Percentiles rank a stretch among this genome's conserved stretches.
These are phyloP conservation scores for Semnornis frantzii DNA, from an alignment of 2,113 vertebrate genomes.

Conservation along the genomic window DNA sequence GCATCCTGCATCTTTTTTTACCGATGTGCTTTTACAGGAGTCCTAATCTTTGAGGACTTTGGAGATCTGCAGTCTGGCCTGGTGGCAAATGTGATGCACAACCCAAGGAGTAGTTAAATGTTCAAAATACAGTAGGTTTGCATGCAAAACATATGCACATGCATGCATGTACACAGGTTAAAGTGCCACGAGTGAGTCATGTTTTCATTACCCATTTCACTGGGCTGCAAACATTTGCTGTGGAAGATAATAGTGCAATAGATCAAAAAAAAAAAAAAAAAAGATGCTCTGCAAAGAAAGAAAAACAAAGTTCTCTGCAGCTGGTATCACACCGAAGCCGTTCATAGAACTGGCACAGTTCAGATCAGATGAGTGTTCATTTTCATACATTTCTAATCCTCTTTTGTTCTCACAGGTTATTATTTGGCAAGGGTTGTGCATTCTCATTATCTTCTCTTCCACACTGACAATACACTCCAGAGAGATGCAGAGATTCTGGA, in stretches of 20 bases:
- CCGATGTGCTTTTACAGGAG: not conserved
- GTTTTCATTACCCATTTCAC: not conserved
- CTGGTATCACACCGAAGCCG: not conserved
- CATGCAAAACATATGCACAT: not conserved
- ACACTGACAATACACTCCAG: not conserved
- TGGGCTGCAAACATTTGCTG: not conserved
- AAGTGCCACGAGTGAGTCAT: not conserved
- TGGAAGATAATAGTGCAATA: not conserved
- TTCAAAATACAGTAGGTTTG: not conserved
- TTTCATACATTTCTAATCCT: not conserved
- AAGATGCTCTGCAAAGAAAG: not conserved
- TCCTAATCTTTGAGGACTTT: not conserved
- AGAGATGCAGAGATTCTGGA: not conserved
- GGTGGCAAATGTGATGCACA: not conserved
- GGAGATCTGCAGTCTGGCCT: not conserved
- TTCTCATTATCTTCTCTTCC: slow-evolving; percentile 4
- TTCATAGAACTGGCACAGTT: not conserved
- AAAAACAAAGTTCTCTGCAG: not conserved
- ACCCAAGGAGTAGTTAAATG: not conserved
- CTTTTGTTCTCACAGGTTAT: not conserved
- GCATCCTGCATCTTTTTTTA: not conserved
- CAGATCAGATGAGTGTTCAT: not conserved
- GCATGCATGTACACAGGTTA: not conserved
- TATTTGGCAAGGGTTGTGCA: not conserved
- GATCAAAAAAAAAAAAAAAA: not conserved